A percentile compares a stretch with the other conserved stretches of the same genome.
Evolutionary conservation across 92 coral and sea anemone genomes (phyloP).

Genomic region (Zoanthus solanderi): DNA sequence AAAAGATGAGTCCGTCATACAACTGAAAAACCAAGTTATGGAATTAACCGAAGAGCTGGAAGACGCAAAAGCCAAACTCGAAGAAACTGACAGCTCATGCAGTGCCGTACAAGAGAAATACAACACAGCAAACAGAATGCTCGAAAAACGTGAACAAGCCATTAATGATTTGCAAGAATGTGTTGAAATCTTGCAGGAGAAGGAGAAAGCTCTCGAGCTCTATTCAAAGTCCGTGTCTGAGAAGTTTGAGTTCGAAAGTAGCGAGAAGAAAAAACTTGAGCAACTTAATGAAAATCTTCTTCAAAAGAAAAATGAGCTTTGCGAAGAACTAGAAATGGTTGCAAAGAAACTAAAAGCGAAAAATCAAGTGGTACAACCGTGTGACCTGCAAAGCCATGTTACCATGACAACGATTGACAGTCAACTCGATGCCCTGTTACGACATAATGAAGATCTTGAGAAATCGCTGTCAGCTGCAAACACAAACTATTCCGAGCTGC

Average conservation of each 20-base stretch:
- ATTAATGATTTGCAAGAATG: constrained; percentile 70
- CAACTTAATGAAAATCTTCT: constrained; percentile 54
- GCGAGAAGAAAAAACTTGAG: constrained; percentile 65
- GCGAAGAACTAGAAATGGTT: constrained; percentile 48
- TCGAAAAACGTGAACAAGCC: constrained; percentile 73
- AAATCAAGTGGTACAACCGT: constrained; percentile 6
- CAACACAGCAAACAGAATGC: constrained; percentile 57
- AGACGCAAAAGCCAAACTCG: constrained; percentile 53
- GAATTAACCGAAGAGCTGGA: constrained; percentile 62
- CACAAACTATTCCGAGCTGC: constrained; percentile 62
- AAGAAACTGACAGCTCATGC: constrained; percentile 53
- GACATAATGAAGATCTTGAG: constrained; percentile 67
- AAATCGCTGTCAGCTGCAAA: constrained; percentile 59
- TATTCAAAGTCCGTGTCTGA: constrained; percentile 85
- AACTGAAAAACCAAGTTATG: constrained; percentile 60
- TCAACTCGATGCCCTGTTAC: constrained; percentile 69
- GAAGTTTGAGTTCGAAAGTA: constrained; percentile 71
- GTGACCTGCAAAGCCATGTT: constrained; percentile 49
- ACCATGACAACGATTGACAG: constrained; percentile 80
- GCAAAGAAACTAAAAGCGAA: constrained; percentile 63
- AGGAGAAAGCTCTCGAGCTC: constrained; percentile 76
- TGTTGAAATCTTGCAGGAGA: constrained; percentile 80
- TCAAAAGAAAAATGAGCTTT: constrained; percentile 61
- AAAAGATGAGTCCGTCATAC: constrained; percentile 59
- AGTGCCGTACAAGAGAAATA: constrained; percentile 64